These are phyloP conservation scores for Eclectus roratus DNA, from an alignment of 2,113 vertebrate species.

Conservation along the genomic window DNA sequence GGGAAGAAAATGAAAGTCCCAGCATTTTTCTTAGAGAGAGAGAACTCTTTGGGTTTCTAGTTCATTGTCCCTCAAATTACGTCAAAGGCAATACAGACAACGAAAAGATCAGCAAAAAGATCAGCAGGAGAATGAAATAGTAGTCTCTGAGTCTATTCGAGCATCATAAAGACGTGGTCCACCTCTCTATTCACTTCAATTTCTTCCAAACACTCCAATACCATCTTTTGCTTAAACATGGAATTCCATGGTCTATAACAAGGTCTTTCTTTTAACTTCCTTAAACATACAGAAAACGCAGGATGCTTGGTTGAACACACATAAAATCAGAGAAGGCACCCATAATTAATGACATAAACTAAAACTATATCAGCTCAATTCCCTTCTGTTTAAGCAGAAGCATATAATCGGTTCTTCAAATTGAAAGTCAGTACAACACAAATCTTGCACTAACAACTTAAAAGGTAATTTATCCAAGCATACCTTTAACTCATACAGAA, in stretches of 20 bases:
- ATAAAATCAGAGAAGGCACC: background rate
- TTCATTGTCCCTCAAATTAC: background rate
- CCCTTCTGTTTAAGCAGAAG: background rate
- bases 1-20: background rate
- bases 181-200: background rate
- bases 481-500: background rate
- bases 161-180: background rate
- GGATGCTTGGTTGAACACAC: background rate
- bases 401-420: background rate
- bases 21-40: background rate
- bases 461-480: slow-evolving; percentile 4
- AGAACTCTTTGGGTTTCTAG: background rate
- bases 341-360: background rate
- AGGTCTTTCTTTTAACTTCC: background rate
- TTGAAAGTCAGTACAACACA: background rate
- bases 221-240: background rate
- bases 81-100: background rate
- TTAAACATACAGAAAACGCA: background rate
- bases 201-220: background rate
- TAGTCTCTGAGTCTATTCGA: background rate
- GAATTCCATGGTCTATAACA: background rate
- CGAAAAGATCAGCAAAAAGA: background rate
- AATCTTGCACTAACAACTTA: background rate
- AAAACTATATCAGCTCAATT: background rate
- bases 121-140: background rate